Conservation (phyloP, 2,797 vertebrate genomes). For the Xenops minutus region DNA sequence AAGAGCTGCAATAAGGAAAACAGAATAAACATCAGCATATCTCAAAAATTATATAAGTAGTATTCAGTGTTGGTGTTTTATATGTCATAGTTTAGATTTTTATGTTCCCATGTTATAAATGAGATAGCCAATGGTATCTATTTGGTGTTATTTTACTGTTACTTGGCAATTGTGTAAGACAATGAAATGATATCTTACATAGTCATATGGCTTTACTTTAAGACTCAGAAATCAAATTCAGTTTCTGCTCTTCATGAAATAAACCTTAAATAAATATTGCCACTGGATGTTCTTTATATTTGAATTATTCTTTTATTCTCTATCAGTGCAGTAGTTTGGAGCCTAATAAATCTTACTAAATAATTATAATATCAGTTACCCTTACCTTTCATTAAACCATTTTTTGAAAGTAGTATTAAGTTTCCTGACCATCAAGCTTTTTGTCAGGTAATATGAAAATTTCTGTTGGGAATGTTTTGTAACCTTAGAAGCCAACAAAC, state of each 20-base stretch:
- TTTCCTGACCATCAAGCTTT: neutral
- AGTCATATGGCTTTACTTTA: neutral
- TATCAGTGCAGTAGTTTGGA: neutral
- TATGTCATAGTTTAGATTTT: neutral
- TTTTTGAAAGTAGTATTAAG: neutral
- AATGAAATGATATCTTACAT: neutral
- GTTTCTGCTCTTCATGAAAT: neutral
- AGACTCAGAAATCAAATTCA: neutral
- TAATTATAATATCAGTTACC: neutral
- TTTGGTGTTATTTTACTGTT: neutral
- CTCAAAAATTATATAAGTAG: neutral
- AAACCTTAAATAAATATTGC: neutral
- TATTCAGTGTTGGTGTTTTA: neutral
- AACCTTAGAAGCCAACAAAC: neutral
- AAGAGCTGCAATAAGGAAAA: neutral
- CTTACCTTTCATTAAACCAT: neutral
- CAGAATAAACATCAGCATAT: neutral
- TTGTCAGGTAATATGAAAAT: neutral
- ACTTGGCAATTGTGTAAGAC: neutral
- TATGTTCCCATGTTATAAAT: neutral
- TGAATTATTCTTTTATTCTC: neutral
- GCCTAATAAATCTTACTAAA: neutral
- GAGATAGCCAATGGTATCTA: neutral
- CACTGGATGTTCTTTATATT: neutral
- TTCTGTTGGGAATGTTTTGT: neutral